These are phyloP conservation scores for Caloenas nicobarica DNA, from an alignment of 2,113 vertebrate species.

Conservation along the genomic window DNA sequence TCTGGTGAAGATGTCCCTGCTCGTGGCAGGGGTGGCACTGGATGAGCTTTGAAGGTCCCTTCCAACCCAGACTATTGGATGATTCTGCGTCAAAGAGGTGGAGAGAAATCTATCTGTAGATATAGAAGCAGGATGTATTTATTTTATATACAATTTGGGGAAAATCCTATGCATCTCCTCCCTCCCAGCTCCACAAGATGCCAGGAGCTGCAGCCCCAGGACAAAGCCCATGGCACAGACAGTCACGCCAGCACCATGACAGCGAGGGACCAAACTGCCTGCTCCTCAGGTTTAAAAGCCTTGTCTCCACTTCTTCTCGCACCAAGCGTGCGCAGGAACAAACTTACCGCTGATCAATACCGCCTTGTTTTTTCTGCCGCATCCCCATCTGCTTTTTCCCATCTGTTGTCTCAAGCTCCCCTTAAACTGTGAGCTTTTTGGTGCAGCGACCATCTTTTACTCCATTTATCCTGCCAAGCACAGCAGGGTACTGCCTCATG, in stretches of 20 bases:
- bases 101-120: background rate
- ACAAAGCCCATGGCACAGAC: accelerated
- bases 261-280: background rate
- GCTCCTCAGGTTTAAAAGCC: background rate
- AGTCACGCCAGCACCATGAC: accelerated
- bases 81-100: background rate
- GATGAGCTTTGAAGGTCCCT: no score
- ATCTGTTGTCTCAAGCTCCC: slow-evolving; percentile 61
- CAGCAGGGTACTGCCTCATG: background rate
- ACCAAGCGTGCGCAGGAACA: background rate
- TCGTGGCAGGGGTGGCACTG: no score
- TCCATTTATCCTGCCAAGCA: slow-evolving; percentile 30
- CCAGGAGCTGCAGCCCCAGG: background rate
- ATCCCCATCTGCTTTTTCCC: slow-evolving; percentile 66
- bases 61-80: no score
- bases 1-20: no score
- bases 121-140: background rate
- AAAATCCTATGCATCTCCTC: background rate
- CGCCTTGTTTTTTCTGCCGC: background rate
- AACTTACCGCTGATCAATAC: background rate
- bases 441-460: slow-evolving; percentile 9
- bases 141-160: background rate
- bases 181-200: background rate
- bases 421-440: background rate
- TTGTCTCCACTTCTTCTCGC: background rate